A percentile compares a stretch with the other conserved stretches of the same genome.
phyloP scores from a whole-genome alignment of 2,797 vertebrate species.

The Muraenolepis orangiensis region DNA sequence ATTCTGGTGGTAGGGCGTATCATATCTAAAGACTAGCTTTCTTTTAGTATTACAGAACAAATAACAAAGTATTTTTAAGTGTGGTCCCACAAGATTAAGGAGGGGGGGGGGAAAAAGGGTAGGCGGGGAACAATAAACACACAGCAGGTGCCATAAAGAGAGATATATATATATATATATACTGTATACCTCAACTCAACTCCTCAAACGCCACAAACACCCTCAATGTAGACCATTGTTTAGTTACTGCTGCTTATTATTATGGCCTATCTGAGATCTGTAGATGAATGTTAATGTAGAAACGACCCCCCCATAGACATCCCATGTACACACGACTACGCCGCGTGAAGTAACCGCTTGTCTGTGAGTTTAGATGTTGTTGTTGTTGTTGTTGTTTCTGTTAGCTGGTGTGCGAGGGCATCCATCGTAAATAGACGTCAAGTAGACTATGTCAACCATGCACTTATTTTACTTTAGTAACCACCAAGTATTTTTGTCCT shows the following conservation, averaged over 20 bases:
- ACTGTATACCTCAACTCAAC: not conserved
- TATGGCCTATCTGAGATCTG: slow-evolving; percentile 32
- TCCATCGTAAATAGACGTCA: slow-evolving; percentile 50
- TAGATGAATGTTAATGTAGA: slow-evolving; percentile 45
- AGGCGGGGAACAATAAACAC: slow-evolving; percentile 3
- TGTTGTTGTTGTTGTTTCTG: slow-evolving; percentile 47
- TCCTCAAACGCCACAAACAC: not conserved
- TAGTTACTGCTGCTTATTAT: not conserved
- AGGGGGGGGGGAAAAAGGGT: not conserved
- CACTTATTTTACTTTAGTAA: slow-evolving; percentile 64
- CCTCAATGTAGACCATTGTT: not conserved
- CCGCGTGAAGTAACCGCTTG: slow-evolving; percentile 63
- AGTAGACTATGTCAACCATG: slow-evolving; percentile 62
- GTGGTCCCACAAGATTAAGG: slow-evolving; percentile 26
- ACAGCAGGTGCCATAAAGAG: slow-evolving; percentile 1
- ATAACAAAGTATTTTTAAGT: slow-evolving; percentile 23
- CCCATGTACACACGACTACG: slow-evolving; percentile 16
- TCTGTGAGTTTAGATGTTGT: slow-evolving; percentile 39
- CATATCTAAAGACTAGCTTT: not conserved
- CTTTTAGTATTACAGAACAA: slow-evolving; percentile 15
- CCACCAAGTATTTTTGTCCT: slow-evolving; percentile 26
- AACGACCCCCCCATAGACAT: slow-evolving; percentile 55
- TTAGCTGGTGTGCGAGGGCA: slow-evolving; percentile 48
- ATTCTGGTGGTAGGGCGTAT: not conserved
- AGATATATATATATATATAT: too few species aligned